phyloP scores from a whole-genome alignment of 1,140 invertebrate genomes.

The Achroia grisella region DNA sequence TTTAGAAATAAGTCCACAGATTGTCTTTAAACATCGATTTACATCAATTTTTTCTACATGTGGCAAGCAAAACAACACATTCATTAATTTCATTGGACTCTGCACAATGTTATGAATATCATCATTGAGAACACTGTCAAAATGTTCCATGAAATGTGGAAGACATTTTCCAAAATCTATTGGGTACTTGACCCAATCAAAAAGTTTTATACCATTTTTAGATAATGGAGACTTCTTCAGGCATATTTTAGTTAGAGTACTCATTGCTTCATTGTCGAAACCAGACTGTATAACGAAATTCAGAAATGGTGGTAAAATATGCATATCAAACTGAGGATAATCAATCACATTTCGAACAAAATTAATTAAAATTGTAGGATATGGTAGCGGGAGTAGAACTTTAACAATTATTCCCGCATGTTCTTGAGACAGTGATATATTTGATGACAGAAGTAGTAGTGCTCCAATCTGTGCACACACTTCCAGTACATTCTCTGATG shows the following conservation, averaged over 20 bases:
- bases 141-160: constrained; percentile 45
- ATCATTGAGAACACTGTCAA: constrained; percentile 39
- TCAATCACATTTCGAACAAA: constrained; percentile 79
- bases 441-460: constrained; percentile 76
- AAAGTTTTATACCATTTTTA: constrained; percentile 74
- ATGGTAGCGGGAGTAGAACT: constrained; percentile 74
- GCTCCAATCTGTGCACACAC: constrained; percentile 75
- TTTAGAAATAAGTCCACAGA: constrained; percentile 41
- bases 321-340: constrained; percentile 81
- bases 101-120: constrained; percentile 51
- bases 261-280: constrained; percentile 74
- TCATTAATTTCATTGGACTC: constrained; percentile 67
- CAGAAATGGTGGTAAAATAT: constrained; percentile 82
- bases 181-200: constrained; percentile 78
- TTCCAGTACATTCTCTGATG: constrained; percentile 67
- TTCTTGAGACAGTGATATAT: constrained; percentile 79
- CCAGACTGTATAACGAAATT: constrained; percentile 74
- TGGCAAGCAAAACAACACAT: constrained; percentile 76
- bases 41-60: constrained; percentile 74
- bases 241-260: constrained; percentile 80
- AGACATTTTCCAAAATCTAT: constrained; percentile 75
- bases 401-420: constrained; percentile 78
- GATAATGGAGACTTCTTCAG: constrained; percentile 78
- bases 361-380: constrained; percentile 74
- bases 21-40: constrained; percentile 32